Evolutionary conservation across 2,888 invertebrate genomes (phyloP), one percentile per base, ranked within the genome.

Genomic region (Drosophila falleni): DNA sequence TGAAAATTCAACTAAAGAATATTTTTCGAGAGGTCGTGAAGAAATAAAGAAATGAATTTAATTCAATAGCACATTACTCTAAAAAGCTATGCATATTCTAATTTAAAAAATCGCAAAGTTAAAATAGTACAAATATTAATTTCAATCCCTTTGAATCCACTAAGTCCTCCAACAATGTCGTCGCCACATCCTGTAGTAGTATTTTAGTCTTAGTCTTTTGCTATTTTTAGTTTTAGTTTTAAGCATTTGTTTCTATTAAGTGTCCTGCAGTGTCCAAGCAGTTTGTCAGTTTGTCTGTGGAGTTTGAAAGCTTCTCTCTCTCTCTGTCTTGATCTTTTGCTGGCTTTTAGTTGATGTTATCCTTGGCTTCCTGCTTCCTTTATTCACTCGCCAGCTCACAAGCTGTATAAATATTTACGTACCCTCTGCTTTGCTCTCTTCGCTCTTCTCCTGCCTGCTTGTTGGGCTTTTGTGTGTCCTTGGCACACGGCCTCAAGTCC

Each of bases 321-420:
- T n/a, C 13, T 37, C 35, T 26, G 29, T 35, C 55, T 58, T 59
- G 31, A 50, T 50, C 41, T 39, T 50, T 8, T 47, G 53, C 31
- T 53, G 55, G 29, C 46, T 37, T 23, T n/a, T 47, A 47, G 39
- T 29, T 61, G 46, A 71, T 60, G 49, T 51, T 59, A 65, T 76
- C 46, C 58, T 62, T 62, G 47, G 41, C 67, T 60, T 67, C 41
- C 61, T 60, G 42, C 58, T 64, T 62, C 29, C 54, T 58, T 58
- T 42, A 49, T 63, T 26, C 59, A 53, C 13, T 70, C 35, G 35
- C 54, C 13, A 26, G 44, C 54, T 54, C 62, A 47, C 74, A 61
- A 54, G 62, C 65, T 68, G 70, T 72, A 66, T 71, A 68, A 87
- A 84, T 73, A 73, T 83, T 71, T 71, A 66, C 58, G 35, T 56